Percentiles rank a stretch among this genome's conserved stretches.
Conservation (phyloP, 2,797 vertebrate genomes). For the Choloepus didactylus region DNA sequence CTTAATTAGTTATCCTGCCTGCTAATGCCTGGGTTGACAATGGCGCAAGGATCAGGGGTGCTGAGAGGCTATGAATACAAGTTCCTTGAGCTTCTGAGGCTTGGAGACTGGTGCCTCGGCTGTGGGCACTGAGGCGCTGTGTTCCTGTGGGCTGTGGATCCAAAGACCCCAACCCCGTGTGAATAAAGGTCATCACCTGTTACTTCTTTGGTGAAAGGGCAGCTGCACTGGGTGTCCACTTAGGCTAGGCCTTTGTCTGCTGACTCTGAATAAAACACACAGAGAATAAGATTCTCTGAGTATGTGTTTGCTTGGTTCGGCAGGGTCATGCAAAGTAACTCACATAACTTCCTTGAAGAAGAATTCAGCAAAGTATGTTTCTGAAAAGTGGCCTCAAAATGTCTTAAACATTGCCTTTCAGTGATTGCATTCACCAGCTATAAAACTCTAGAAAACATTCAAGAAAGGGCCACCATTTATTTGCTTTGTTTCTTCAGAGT, state of each 20-base stretch:
- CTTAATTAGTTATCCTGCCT: slow-evolving; percentile 90
- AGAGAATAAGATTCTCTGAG: slow-evolving; percentile 61
- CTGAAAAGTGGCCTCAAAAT: slow-evolving; percentile 65
- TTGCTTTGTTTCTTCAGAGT: neutral
- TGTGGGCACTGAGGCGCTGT: slow-evolving; percentile 48
- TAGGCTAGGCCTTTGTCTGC: slow-evolving; percentile 70
- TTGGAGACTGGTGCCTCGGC: slow-evolving; percentile 63
- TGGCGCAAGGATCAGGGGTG: slow-evolving; percentile 50
- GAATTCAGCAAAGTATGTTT: slow-evolving; percentile 59
- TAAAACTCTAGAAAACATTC: slow-evolving; percentile 7
- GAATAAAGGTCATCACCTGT: slow-evolving; percentile 80
- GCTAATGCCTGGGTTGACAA: slow-evolving; percentile 77
- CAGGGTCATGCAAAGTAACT: slow-evolving; percentile 62
- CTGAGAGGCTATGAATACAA: slow-evolving; percentile 76
- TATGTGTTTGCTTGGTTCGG: slow-evolving; percentile 54
- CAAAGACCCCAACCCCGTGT: slow-evolving; percentile 63
- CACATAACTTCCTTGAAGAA: slow-evolving; percentile 66
- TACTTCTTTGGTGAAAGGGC: slow-evolving; percentile 83
- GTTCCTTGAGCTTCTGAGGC: slow-evolving; percentile 67
- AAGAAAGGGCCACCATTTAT: neutral
- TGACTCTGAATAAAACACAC: slow-evolving; percentile 61
- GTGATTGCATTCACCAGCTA: neutral
- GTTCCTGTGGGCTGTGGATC: slow-evolving; percentile 75
- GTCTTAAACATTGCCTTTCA: slow-evolving; percentile 40
- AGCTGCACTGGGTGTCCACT: slow-evolving; percentile 77